These are phyloP conservation scores for Drosophila buzzatii DNA, from an alignment of 2,888 invertebrate species.

Conservation along the genomic window DNA sequence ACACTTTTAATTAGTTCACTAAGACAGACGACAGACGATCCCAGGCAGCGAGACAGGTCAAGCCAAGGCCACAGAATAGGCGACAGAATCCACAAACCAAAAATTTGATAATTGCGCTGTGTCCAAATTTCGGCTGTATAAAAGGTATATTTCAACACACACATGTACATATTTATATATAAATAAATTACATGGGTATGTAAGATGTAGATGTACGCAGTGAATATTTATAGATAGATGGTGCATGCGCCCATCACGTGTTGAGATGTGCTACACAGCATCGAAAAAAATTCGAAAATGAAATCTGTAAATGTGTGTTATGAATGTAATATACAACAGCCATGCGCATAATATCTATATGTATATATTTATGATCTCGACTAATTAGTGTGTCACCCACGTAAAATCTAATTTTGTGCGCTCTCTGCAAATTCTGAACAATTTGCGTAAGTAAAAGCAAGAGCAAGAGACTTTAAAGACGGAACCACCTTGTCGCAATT, in stretches of 20 bases:
- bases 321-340: neutral
- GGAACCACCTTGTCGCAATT: constrained; percentile 50
- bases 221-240: constrained; percentile 29
- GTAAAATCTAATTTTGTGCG: constrained; percentile 10
- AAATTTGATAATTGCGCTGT: constrained; percentile 40
- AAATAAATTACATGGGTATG: constrained; percentile 27
- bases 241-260: constrained; percentile 70
- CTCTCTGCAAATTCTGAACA: neutral
- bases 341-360: neutral
- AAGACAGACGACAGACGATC: constrained; percentile 17
- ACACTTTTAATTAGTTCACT: constrained; percentile 52
- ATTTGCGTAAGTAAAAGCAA: constrained; percentile 1
- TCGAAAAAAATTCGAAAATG: constrained; percentile 35
- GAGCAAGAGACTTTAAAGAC: constrained; percentile 18
- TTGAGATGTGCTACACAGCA: constrained; percentile 32
- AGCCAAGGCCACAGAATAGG: constrained; percentile 63
- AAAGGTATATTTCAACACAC: constrained; percentile 55
- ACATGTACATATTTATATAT: constrained; percentile 9
- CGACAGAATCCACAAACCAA: constrained; percentile 36
- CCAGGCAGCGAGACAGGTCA: constrained; percentile 50
- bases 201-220: constrained; percentile 33
- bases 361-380: neutral
- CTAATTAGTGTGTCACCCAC: constrained; percentile 16
- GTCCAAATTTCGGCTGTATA: constrained; percentile 54
- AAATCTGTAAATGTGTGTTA: constrained; percentile 28